phyloP scores from a whole-genome alignment of 2,113 vertebrate species.

The Ptychochromis oligacanthus region DNA sequence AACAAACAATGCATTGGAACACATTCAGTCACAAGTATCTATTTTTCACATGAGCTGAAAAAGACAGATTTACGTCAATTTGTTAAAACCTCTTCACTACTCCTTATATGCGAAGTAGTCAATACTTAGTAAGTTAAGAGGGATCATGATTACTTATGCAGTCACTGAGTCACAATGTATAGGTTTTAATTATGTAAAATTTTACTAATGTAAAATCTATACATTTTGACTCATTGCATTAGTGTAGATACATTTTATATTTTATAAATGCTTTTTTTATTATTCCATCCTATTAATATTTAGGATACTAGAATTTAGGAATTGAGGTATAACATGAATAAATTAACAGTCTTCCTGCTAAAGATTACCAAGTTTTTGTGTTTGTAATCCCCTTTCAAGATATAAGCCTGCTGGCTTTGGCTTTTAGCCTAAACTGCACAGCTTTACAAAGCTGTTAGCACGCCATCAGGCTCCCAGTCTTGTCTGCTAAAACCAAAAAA shows the following conservation, averaged over 20 bases:
- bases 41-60: conserved; percentile 4
- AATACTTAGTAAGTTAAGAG: neutral
- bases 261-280: neutral
- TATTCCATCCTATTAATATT: neutral
- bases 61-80: neutral
- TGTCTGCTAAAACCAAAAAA: too few species aligned
- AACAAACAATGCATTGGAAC: neutral
- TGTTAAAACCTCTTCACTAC: neutral
- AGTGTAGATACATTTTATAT: neutral
- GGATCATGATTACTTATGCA: neutral
- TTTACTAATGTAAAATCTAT: too few species aligned
- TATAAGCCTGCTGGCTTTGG: neutral
- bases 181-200: too few species aligned
- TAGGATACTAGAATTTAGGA: neutral
- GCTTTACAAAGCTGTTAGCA: neutral
- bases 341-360: neutral
- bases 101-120: neutral
- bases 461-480: rapidly evolving
- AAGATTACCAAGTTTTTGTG: neutral
- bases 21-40: neutral
- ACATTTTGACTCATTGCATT: too few species aligned
- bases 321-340: neutral
- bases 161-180: too few species aligned
- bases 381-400: neutral
- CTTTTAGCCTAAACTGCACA: neutral